Base-by-base conservation (phyloP, 2,797 vertebrate species). In the Urocyon cinereoargenteus region DNA sequence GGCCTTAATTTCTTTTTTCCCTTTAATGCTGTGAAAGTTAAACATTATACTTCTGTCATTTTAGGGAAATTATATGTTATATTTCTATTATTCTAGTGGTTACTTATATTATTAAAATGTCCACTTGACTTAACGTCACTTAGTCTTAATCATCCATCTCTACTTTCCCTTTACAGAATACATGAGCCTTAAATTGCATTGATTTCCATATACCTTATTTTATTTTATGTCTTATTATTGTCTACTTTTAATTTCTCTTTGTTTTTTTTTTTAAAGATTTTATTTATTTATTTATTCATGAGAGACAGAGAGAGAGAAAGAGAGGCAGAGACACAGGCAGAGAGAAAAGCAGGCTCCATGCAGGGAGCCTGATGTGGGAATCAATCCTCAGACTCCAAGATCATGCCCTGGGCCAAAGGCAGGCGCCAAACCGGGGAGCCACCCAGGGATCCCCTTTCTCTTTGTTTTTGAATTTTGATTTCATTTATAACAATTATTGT, bases 1-100 rank as follows among this genome's bases (percentile, higher is more conserved):
- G 28, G 2, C 8, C 45, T 72, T 57, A 61, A 66, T 73, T 62
- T 51, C 45, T 45, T 84, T 92, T 75, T 51, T 19, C 21, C 49
- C 26, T 82, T 90, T 62, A 40, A 68, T 62, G 22, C 21, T 77
- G 95, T 77, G 51, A 88, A 86, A 62, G 73, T 88, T 89, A 68
- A 70, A 85, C 8, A 51, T n/a, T 36, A 55, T 72, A 64, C n/a
- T 85, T 88, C 22, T 77, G 4, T 57, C 86, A 49, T 90, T 70
- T 93, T 68, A 73, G 16, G 9, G 36, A 86, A 90, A n/a, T 19
- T 45, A n/a, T 83, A 62, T 1, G 31, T 72, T 45, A 59, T 73
- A 36, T 79, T 87, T 90, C 24, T 86, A 78, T 77, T 64, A 62
- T 40, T 90, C 77, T 78, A 59, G 61, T 72, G 31, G 18, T 57